Base-by-base conservation (phyloP, 1,140 invertebrate genomes). In the Prorops nasuta region DNA sequence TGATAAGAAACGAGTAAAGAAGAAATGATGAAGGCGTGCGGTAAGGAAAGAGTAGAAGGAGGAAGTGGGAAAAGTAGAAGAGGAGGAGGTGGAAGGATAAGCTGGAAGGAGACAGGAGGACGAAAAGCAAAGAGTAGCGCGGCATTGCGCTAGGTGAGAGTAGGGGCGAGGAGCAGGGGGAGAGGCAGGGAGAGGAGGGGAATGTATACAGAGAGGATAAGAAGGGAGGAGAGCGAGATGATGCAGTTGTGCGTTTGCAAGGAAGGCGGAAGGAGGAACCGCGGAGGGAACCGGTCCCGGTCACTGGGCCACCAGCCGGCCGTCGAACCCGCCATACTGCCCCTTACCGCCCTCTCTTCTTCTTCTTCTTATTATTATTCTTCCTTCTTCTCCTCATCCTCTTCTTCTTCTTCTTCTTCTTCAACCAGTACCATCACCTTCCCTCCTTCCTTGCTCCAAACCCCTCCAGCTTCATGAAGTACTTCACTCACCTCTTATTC, bases 241-340 rank as follows among this genome's bases (percentile, higher is more conserved):
- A 71, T 75, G 74, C 72, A 74, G 72, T 76, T 74, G 70, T 75
- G 72, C 73, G 73, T 77, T 77, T 67, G 72, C 71, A 71, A 75
- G 71, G 73, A 77, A 75, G 74, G 73, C 73, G 74, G 74, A 77
- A 77, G 74, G 71, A 74, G 73, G 74, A 77, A 75, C 70, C 67
- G 69, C 66, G 65, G 68, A 75, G 72, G 72, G 72, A 77, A 76
- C 74, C 74, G 74, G 73, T 76, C 73, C 73, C 70, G 74, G 74
- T 77, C 74, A 76, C 73, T 77, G 71, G 73, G 73, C 69, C 71
- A 76, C 74, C 71, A 74, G 74, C 71, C 72, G 74, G 74, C 64
- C 75, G 67, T 74, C 71, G 75, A 77, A 75, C 74, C 63, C 74
- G 66, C 65, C 68, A 69, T 62, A 62, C 63, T 66, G 61, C 62